Base-by-base conservation (phyloP, 2,888 invertebrate species). In the Torymus auratus region DNA sequence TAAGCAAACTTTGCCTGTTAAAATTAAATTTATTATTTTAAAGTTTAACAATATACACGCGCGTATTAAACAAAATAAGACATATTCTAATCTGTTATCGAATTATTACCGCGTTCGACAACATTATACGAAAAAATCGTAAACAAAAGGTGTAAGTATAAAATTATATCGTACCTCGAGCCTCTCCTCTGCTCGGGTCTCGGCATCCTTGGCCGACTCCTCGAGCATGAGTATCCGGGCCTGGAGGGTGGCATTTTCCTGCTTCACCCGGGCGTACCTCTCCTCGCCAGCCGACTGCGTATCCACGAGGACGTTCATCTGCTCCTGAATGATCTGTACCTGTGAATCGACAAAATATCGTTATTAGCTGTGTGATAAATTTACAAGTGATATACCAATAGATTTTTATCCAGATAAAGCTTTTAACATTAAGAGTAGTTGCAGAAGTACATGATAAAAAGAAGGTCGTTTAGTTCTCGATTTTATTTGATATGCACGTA, bases 241-340 rank as follows among this genome's bases (percentile, higher is more conserved):
- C 89, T 97, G 97, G 60, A 98, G 93, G 78, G 96, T 96, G 1
- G 97, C 96, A 93, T 98, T 98, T 91, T 98, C 98, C 79, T 98
- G 96, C 91, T 98, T 98, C 78, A 96, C 96, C 87, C 96, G 93
- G 76, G 96, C 94, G 91, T 98, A 98, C 84, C 97, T 93, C 91
- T 97, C 97, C 90, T 98, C 97, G 11, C 95, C 95, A 78, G 95
- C 95, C 87, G 94, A 95, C 88, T 97, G 97, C 71, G 96, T 96
- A 91, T 98, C 97, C 69, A 96, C 96, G 86, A 98, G 93, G 80
- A 95, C 95, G 83, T 96, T 95, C 91, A 98, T 96, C 92, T 98
- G 97, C 90, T 97, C 96, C 92, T 98, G 98, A 83, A 98, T 93
- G 88, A 96, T 94, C 92, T 97, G 96, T 89, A 98, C 96, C 98